Evolutionary conservation across 2,797 vertebrate genomes (phyloP), one percentile per base, ranked within the genome.

Genomic region (Sebastes baramenuke): DNA sequence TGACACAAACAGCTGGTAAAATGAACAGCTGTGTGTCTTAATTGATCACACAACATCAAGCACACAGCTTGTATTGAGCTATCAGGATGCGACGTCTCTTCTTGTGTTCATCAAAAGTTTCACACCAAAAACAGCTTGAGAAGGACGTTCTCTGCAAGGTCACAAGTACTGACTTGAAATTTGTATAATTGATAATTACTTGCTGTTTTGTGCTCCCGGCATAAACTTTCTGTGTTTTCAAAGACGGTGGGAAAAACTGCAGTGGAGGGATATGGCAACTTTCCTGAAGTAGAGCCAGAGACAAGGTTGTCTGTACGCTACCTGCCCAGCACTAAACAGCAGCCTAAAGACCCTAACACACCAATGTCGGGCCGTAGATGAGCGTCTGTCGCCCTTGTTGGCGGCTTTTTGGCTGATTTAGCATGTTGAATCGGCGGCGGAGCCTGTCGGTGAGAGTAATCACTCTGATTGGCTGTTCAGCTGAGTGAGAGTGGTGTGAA

Each of bases 11-110:
- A 61, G 58, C 87, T 78, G 78, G 32, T 30, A 59, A 80, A 78
- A 84, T 4, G 73, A 92, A 69, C 84, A 89, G 86, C 85, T 89
- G 89, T 61, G 77, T 24, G 59, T 84, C 80, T 67, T 71, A 82
- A 87, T 86, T 88, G 86, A 92, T 88, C 76, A 66, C 84, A 85
- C 72, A 59, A 78, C 83, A 75, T 70, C 84, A 75, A 70, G 81
- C 85, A 49, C 77, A 8, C 71, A 38, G 79, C 77, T 77, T 54
- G 75, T 69, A 73, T 76, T 74, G 77, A 83, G 79, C 76, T 11
- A 75, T 80, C 80, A 59, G 73, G 76, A 78, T 58, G 80, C 3
- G 61, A 52, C 22, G 67, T 76, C 65, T 72, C 22, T 8, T 62
- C 67, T 64, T 7, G 16, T 61, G 73, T 72, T 76, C 83, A 60